A percentile compares a stretch with the other conserved stretches of the same genome.
These are phyloP conservation scores for Diplolepis rosae DNA, from an alignment of 2,888 invertebrate genomes.

Conservation along the genomic window DNA sequence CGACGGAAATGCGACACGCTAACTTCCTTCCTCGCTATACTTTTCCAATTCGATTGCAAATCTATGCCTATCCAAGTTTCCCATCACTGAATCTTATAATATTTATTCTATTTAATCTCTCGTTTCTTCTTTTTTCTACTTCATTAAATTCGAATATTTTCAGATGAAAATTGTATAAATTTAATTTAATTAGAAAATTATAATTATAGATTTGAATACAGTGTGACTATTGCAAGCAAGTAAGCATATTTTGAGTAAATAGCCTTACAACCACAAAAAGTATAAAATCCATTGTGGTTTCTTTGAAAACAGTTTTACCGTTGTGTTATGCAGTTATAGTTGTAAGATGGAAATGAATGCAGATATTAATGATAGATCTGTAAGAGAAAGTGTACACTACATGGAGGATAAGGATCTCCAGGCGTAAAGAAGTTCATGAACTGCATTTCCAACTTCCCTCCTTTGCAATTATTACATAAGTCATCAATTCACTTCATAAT, in stretches of 20 bases:
- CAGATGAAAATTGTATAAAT: too few relatives aligned
- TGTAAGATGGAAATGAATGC: conserved; percentile 7
- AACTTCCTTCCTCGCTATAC: conserved; percentile 55
- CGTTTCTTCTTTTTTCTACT: too few relatives aligned
- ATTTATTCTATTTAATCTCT: too few relatives aligned
- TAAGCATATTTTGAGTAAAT: not conserved
- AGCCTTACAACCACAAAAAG: not conserved
- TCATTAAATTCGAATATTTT: not conserved
- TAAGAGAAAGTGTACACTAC: conserved; percentile 21
- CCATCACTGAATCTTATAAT: not conserved
- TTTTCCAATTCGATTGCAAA: conserved; percentile 33
- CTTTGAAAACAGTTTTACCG: conserved; percentile 21
- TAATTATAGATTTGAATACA: not conserved
- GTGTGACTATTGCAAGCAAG: not conserved
- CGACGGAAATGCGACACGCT: conserved; percentile 50
- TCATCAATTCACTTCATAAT: not conserved
- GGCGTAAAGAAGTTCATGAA: not conserved
- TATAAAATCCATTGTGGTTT: conserved; percentile 40
- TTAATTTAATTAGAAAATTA: too few relatives aligned
- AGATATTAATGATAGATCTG: conserved; percentile 5
- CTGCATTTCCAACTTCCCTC: not conserved
- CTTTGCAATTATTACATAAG: not conserved
- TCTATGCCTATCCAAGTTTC: not conserved
- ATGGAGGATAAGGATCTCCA: not conserved
- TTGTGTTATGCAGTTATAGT: conserved; percentile 22